Base-by-base conservation (phyloP, 2,797 vertebrate genomes). In the Spatula clypeata region DNA sequence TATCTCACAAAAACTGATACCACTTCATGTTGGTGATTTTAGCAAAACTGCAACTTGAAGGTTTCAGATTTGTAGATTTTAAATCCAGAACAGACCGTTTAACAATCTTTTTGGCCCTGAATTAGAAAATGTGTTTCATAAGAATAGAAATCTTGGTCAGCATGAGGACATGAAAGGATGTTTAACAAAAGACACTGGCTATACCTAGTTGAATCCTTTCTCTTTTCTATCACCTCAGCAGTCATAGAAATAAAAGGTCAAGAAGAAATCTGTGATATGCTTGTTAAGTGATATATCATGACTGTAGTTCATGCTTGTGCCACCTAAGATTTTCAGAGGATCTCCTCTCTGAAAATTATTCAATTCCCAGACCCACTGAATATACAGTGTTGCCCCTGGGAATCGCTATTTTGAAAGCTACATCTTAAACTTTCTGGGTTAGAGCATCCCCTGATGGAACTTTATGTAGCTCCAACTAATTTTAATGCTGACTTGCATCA, bases 401-500 rank as follows among this genome's bases (percentile, higher is more conserved):
- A 90, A 55, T 36, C 47, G 51, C 54, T 90, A 53, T 84, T 90
- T 93, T 79, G 76, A 95, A 95, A 94, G 88, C 27, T 81, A 65
- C 32, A 86, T 23, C 64, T 62, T 69, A 32, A 90, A 79, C 66
- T 79, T 90, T 81, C 87, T 94, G 57, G 64, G 53, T 88, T 94
- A 88, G 38, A 95, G 44, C 70, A 92, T 82, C 32, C 55, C 74
- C 32, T 18, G 1, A 76, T 65, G 76, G 55, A 90, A 75, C 14
- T 2, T 1, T 40, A 27, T 2, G 0, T 62, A 81, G 13, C 24
- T 92, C 67, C 76, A 79, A 45, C 53, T 81, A 60, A 84, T 84
- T 94, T 81, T 90, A 90, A 79, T 84, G 66, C 42, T 93, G 32
- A 76, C n/a, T 93, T 90, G 45, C 15, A 74, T 73, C 60, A 96